Conservation (phyloP, 2,113 vertebrate species). For the Prietella phreatophila region DNA sequence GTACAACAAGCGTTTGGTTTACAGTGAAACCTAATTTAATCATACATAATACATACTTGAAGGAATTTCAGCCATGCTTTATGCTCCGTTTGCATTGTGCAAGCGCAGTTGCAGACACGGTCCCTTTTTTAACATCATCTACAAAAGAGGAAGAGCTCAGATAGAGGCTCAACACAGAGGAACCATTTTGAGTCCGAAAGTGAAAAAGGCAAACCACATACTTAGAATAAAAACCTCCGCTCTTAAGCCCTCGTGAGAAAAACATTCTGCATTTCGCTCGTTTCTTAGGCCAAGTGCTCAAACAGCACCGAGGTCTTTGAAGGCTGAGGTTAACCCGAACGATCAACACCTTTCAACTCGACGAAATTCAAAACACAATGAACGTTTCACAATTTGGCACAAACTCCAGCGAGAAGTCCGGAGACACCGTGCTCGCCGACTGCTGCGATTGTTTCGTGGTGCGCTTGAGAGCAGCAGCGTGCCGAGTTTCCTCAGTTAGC, state of each 20-base stretch:
- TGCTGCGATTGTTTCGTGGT: background rate
- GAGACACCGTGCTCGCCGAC: background rate
- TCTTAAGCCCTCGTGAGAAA: background rate
- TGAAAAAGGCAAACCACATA: background rate
- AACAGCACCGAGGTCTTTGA: background rate
- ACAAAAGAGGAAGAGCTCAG: conserved; percentile 13
- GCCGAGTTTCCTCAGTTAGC: background rate
- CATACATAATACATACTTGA: background rate
- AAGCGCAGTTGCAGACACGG: background rate
- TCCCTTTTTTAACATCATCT: background rate
- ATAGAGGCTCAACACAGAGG: background rate
- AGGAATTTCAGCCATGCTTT: background rate
- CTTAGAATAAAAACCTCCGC: background rate
- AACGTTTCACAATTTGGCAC: background rate
- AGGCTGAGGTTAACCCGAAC: conserved; percentile 24
- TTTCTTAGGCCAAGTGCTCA: background rate
- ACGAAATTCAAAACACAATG: conserved; percentile 7
- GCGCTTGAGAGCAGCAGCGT: conserved; percentile 5
- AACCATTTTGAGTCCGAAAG: conserved; percentile 12
- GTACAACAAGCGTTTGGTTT: background rate
- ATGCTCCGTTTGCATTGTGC: background rate
- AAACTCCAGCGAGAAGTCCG: background rate
- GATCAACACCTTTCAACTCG: background rate
- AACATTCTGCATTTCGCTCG: conserved; percentile 11
- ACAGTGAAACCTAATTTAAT: background rate